Percentiles rank a stretch among this genome's conserved stretches.
These are phyloP conservation scores for Oreortyx pictus DNA, from an alignment of 2,797 vertebrate genomes.

Conservation along the genomic window DNA sequence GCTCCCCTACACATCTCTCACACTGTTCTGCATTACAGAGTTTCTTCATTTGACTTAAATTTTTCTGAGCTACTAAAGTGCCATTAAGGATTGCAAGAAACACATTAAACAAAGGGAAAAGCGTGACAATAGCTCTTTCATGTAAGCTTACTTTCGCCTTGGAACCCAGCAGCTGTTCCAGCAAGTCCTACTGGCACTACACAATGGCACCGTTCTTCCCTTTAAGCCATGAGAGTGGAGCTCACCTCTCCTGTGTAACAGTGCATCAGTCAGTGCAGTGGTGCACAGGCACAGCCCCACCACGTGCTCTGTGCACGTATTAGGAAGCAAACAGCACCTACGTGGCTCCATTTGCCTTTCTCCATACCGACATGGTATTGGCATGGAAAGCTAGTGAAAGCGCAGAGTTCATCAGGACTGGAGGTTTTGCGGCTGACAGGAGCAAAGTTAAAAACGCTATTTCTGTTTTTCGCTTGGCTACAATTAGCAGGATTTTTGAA, in stretches of 20 bases:
- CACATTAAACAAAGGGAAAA: conserved; percentile 22
- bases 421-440: neutral
- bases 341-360: neutral
- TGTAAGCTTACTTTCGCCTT: neutral
- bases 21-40: neutral
- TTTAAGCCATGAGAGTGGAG: neutral
- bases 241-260: neutral
- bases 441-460: neutral
- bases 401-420: neutral
- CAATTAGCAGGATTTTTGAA: neutral
- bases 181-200: neutral
- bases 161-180: neutral
- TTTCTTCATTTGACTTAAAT: conserved; percentile 10
- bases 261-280: neutral
- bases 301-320: neutral
- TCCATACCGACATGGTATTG: neutral
- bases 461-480: neutral
- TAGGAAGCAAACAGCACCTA: neutral
- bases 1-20: neutral
- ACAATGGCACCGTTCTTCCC: neutral
- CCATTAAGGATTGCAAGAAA: neutral
- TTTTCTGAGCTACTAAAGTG: neutral
- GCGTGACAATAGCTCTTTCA: neutral
- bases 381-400: neutral
- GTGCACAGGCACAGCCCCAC: neutral